phyloP scores from a whole-genome alignment of 2,888 invertebrate species.

The Xiphydria camelus region DNA sequence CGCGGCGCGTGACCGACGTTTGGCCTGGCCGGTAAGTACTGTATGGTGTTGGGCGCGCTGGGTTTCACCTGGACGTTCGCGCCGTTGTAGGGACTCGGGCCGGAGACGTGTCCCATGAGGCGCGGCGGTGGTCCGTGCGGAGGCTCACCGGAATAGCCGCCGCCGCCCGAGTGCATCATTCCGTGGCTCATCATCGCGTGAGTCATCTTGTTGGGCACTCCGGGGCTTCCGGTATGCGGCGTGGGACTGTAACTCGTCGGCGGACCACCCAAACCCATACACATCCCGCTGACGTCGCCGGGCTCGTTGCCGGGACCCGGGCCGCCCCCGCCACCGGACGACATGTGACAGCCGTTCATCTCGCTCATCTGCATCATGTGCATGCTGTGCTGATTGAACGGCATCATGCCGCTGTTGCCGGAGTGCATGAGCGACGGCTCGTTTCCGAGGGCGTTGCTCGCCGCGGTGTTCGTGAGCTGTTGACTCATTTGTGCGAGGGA shows the following conservation, averaged over 20 bases:
- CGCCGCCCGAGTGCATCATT: constrained; percentile 41
- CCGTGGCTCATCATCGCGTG: constrained; percentile 51
- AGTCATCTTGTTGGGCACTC: constrained; percentile 48
- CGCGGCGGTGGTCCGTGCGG: constrained; percentile 61
- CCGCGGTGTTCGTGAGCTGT: constrained; percentile 79
- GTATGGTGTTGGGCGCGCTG: constrained; percentile 96
- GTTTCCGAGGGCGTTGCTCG: constrained; percentile 64
- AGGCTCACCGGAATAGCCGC: constrained; percentile 28
- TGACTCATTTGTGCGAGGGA: constrained; percentile 95
- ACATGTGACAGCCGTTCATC: constrained; percentile 56
- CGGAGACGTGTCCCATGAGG: constrained; percentile 48
- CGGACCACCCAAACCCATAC: constrained; percentile 53
- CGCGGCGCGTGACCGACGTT: constrained; percentile 76
- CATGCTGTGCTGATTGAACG: constrained; percentile 59
- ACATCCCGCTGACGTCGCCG: constrained; percentile 50
- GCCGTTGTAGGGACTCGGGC: constrained; percentile 68
- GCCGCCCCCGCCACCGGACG: constrained; percentile 26
- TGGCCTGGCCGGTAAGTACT: constrained; percentile 95
- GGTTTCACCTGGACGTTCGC: constrained; percentile 93
- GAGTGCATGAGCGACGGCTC: constrained; percentile 54
- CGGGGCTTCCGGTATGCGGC: constrained; percentile 52
- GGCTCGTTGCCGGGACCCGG: constrained; percentile 37
- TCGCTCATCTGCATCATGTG: constrained; percentile 57
- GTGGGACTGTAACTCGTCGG: constrained; percentile 52
- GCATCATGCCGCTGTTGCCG: constrained; percentile 59